Conservation (phyloP, 2,797 vertebrate genomes). For the Neoniphon sammara region DNA sequence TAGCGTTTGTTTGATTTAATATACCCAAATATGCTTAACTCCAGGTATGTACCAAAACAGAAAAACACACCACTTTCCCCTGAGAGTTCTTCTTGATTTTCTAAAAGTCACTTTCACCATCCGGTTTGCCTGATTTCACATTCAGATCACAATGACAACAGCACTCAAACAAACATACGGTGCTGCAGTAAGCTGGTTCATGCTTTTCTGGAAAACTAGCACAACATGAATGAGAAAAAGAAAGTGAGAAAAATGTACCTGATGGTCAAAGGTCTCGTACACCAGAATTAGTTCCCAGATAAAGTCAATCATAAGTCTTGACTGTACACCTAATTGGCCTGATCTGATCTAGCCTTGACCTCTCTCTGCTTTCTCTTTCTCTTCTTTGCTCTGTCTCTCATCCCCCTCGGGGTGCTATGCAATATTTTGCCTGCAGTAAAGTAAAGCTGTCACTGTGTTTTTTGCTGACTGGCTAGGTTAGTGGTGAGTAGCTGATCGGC, state of each 20-base stretch:
- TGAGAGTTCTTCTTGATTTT: neutral
- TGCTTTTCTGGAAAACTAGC: neutral
- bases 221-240: neutral
- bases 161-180: neutral
- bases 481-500: neutral
- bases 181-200: neutral
- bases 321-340: conserved; percentile 53
- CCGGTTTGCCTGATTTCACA: neutral
- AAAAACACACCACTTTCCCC: neutral
- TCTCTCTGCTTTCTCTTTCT: neutral
- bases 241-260: conserved; percentile 63
- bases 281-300: conserved; percentile 59
- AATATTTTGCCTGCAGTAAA: neutral
- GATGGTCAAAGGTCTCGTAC: conserved; percentile 52
- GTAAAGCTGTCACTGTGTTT: neutral
- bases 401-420: neutral
- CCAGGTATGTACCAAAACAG: neutral
- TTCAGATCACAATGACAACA: neutral
- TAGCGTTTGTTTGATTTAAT: neutral
- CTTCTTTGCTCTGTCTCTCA: conserved; percentile 9
- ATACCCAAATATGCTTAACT: neutral
- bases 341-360: conserved; percentile 30
- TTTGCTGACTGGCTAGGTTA: conserved; percentile 6
- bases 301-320: conserved; percentile 31
- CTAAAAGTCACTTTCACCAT: neutral